A percentile compares a stretch with the other conserved stretches of the same genome.
phyloP scores from a whole-genome alignment of 2,888 invertebrate species.

The Anticlea derivata region DNA sequence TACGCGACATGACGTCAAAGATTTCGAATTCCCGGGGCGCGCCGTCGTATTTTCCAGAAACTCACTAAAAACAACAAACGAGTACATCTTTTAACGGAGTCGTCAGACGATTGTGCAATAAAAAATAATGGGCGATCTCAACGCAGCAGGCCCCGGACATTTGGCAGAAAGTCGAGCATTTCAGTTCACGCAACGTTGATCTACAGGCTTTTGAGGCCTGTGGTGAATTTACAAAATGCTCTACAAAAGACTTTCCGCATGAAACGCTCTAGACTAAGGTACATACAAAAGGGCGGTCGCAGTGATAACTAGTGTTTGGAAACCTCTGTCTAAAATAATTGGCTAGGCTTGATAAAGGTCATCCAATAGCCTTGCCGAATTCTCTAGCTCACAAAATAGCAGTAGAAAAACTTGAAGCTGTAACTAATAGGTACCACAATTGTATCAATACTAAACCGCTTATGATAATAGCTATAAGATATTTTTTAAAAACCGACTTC shows the following conservation, averaged over 20 bases:
- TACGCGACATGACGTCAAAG: neutral
- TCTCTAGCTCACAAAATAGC: no score
- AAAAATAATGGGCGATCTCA: slow-evolving; percentile 37
- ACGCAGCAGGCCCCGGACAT: slow-evolving; percentile 31
- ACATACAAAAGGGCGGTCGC: neutral
- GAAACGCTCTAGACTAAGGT: neutral
- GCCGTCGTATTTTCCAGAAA: slow-evolving; percentile 7
- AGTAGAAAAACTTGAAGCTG: no score
- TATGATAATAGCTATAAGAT: no score
- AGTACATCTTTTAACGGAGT: slow-evolving; percentile 22
- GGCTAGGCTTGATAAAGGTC: no score
- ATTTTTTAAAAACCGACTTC: no score
- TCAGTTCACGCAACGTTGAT: slow-evolving; percentile 27
- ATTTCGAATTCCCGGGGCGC: slow-evolving; percentile 3
- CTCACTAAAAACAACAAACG: slow-evolving; percentile 15
- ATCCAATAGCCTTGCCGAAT: no score
- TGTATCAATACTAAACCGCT: no score
- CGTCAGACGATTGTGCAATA: slow-evolving; percentile 40
- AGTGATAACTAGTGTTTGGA: neutral
- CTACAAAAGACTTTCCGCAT: slow-evolving; percentile 9
- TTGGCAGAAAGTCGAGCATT: slow-evolving; percentile 30
- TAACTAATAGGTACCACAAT: no score
- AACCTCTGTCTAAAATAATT: neutral
- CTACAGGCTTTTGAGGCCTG: slow-evolving; percentile 16
- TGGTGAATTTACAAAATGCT: slow-evolving; percentile 16